Percentiles rank a stretch among this genome's conserved stretches.
These are phyloP conservation scores for Hoplias malabaricus DNA, from an alignment of 2,113 vertebrate genomes.

Conservation along the genomic window DNA sequence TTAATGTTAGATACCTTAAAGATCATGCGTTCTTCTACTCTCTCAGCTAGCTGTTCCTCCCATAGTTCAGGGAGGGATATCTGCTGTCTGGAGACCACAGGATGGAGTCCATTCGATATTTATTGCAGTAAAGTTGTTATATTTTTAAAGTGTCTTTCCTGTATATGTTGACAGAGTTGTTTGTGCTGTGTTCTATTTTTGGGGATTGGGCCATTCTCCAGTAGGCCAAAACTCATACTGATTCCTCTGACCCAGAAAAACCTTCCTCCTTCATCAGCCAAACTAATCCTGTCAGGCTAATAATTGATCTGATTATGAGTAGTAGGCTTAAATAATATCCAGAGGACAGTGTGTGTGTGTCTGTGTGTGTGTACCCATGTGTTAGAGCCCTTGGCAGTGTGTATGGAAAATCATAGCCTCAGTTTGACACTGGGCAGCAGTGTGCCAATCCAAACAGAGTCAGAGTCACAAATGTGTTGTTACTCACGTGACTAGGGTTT, in stretches of 20 bases:
- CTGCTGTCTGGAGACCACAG: background rate
- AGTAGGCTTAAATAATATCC: constrained; percentile 18
- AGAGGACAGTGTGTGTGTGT: background rate
- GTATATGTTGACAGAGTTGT: constrained; percentile 3
- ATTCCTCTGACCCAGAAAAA: constrained; percentile 45
- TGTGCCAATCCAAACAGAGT: constrained; percentile 23
- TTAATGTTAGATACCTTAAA: too few species aligned
- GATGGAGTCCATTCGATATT: background rate
- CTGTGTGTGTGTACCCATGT: background rate
- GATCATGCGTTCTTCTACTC: background rate
- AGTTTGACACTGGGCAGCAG: constrained; percentile 22
- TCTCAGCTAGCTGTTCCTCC: background rate
- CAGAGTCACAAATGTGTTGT: constrained; percentile 15
- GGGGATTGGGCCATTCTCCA: constrained; percentile 13
- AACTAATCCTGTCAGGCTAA: constrained; percentile 23
- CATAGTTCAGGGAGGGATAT: background rate
- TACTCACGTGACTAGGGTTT: constrained; percentile 31
- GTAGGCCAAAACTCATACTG: constrained; percentile 46
- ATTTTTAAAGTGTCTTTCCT: background rate
- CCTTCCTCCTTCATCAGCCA: constrained; percentile 33
- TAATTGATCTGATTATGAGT: constrained; percentile 17
- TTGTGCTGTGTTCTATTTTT: constrained; percentile 9
- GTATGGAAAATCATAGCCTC: constrained; percentile 41
- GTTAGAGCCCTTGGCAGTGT: constrained; percentile 33
- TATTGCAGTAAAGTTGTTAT: background rate